Base-by-base conservation (phyloP, 2,888 invertebrate genomes). In the Tortricodes alternella region DNA sequence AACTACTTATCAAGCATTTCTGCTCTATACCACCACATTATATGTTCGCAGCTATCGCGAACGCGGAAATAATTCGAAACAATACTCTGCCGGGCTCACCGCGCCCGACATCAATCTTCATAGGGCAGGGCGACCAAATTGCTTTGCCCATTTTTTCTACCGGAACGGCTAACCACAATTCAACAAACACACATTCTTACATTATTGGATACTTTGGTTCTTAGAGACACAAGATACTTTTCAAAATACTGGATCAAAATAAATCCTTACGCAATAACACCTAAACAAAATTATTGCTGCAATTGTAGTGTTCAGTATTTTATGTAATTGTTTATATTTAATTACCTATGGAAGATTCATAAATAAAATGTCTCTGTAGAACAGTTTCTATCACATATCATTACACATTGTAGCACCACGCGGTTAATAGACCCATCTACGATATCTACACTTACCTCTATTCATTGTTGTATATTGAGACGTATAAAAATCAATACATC, bases 331-430 rank as follows among this genome's bases (percentile, higher is more conserved):
- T 77, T 80, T 81, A 80, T 80, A 78, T 79, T 80, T 73, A 76
- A 81, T 83, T 78, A 85, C 63, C 85, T 89, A 89, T 87, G 86
- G 88, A 83, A 86, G 86, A 79, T 80, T 89, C 76, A 82, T 90
- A 90, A 89, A 89, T 89, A 90, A 89, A 88, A 90, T 83, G 88
- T 87, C 83, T 89, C 86, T 89, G 87, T 78, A 89, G 85, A 85
- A 85, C 78, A 86, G 81, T 87, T 85, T 89, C 85, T 90, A 90
- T 90, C 90, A 90, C 90, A 90, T 89, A 81, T 89, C 89, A 74
- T 90, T 89, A 87, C 88, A 85, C 86, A 74, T 77, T 88, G 85
- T 89, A 90, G 89, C 89, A 90, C 90, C 90, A 89, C 89, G 82
- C 90, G 73, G 85, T 89, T 89, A 89, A 87, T 86, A 88, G 88